Percentiles rank a stretch among this genome's conserved stretches.
phyloP scores from a whole-genome alignment of 2,113 vertebrate genomes.

The Antechinus flavipes region DNA sequence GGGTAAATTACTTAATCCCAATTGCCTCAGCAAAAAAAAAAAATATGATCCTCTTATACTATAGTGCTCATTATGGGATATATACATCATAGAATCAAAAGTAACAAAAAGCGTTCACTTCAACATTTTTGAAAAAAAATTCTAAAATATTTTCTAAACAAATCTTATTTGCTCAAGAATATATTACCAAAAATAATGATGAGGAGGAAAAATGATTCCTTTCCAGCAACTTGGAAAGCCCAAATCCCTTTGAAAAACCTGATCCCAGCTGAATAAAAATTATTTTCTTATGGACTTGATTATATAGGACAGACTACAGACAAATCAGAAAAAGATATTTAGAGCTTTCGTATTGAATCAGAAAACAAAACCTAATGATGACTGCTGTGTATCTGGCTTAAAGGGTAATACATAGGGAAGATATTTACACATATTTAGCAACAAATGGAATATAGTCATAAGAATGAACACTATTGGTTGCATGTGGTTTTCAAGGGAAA shows the following conservation, averaged over 20 bases:
- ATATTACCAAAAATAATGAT: background rate
- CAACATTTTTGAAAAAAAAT: background rate
- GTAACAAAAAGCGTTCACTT: background rate
- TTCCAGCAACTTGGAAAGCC: background rate
- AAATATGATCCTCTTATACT: background rate
- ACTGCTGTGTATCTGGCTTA: background rate
- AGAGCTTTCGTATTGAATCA: background rate
- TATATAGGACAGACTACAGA: background rate
- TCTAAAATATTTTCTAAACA: background rate
- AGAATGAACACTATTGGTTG: background rate
- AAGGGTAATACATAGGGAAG: background rate
- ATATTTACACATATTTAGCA: background rate
- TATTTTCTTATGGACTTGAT: background rate
- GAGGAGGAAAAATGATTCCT: background rate
- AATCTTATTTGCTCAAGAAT: background rate
- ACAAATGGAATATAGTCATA: background rate
- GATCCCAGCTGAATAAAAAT: background rate
- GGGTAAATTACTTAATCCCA: no score
- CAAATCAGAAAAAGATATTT: slow-evolving; percentile 8
- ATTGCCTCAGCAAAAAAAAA: no score
- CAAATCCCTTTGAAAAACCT: background rate
- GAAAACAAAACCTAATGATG: background rate
- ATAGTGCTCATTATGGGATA: background rate
- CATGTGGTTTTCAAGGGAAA: no score
- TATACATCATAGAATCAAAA: background rate